Evolutionary conservation across 2,888 invertebrate species (phyloP).

Genomic region (Lithosia quadra): DNA sequence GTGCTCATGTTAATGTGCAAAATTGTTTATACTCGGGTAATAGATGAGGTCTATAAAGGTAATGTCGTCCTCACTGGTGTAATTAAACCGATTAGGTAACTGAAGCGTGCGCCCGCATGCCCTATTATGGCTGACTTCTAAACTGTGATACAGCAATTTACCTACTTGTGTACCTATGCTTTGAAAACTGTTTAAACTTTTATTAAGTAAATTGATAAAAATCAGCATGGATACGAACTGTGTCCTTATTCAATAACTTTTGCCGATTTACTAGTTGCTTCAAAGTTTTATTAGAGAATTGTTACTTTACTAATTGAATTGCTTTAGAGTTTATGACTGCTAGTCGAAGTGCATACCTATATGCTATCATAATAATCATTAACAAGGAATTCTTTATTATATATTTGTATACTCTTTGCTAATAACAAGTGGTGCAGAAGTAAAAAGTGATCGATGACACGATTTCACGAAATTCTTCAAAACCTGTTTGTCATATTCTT

Average conservation of each 20-base stretch:
- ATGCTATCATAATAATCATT: not conserved
- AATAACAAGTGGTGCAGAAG: not conserved
- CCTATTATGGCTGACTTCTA: not conserved
- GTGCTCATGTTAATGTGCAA: not conserved
- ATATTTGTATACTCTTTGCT: not conserved
- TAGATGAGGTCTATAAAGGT: not conserved
- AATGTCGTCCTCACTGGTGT: not conserved
- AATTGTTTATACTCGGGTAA: not conserved
- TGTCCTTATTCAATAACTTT: too few species aligned
- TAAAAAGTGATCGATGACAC: not conserved
- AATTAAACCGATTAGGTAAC: not conserved
- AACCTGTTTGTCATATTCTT: not conserved
- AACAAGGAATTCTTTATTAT: not conserved
- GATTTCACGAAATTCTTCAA: not conserved
- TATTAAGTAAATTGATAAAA: not conserved
- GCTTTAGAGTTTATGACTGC: too few species aligned
- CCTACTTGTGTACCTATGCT: not conserved
- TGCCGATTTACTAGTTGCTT: too few species aligned
- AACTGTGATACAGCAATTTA: not conserved
- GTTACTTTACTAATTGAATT: too few species aligned
- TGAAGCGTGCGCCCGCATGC: constrained; percentile 3
- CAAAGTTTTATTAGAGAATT: too few species aligned
- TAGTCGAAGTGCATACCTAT: too few species aligned
- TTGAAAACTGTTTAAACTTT: not conserved
- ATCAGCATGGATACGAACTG: too few species aligned